Conservation (phyloP, 2,797 vertebrate genomes). For the Poecilia gillii region DNA sequence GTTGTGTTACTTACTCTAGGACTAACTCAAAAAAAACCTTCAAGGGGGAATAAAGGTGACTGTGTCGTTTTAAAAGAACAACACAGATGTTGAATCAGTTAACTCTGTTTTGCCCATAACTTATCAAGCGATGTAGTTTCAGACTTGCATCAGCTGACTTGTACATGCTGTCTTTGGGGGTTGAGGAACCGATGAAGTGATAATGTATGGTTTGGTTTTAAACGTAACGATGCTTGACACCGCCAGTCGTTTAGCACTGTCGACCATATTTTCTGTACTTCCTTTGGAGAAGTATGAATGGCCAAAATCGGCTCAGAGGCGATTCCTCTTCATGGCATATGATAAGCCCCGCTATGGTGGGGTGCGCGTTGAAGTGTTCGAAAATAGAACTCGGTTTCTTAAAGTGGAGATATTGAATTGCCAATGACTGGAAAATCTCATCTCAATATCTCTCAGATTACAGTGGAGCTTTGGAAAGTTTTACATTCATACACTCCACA, state of each 20-base stretch:
- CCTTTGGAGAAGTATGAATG: not conserved
- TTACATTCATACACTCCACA: not conserved
- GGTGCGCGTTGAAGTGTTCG: not conserved
- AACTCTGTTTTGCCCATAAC: not conserved
- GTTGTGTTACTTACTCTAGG: not conserved
- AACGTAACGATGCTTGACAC: not conserved
- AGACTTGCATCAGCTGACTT: not conserved
- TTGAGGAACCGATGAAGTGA: not conserved
- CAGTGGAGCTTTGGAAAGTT: not conserved
- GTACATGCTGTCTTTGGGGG: not conserved
- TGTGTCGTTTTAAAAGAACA: not conserved
- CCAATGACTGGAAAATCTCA: not conserved
- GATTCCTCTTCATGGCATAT: not conserved
- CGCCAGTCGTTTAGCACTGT: not conserved
- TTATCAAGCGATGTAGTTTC: not conserved
- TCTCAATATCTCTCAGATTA: not conserved
- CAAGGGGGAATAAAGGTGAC: not conserved
- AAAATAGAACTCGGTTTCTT: not conserved
- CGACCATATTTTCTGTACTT: not conserved
- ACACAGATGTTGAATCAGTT: not conserved
- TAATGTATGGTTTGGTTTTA: not conserved
- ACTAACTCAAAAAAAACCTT: not conserved
- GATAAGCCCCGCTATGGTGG: not conserved
- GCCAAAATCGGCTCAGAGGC: not conserved
- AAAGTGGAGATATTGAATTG: not conserved